Percentiles rank a stretch among this genome's conserved stretches.
phyloP scores from a whole-genome alignment of 2,113 vertebrate genomes.

The Heteronetta atricapilla region DNA sequence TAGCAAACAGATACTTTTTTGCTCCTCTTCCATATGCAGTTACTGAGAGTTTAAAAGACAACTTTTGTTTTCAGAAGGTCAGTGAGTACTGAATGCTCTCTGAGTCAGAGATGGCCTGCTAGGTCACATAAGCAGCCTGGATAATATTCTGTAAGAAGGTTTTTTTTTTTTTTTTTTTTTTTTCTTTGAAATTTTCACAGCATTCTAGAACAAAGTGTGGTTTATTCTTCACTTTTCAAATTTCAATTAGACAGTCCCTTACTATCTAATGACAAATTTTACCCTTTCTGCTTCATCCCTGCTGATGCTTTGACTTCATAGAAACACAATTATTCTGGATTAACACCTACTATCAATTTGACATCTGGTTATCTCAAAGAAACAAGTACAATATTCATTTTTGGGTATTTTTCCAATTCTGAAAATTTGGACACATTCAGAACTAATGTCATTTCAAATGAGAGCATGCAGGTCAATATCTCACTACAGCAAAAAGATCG shows the following conservation, averaged over 20 bases:
- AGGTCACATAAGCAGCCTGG: neutral
- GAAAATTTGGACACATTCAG: neutral
- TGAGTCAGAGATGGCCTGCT: neutral
- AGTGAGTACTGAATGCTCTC: neutral
- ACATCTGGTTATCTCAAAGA: neutral
- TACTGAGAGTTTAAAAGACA: neutral
- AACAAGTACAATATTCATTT: neutral
- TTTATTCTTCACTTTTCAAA: neutral
- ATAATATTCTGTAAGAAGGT: neutral
- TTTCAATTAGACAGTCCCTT: neutral
- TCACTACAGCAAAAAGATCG: neutral
- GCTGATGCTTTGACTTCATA: neutral
- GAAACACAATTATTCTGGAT: neutral
- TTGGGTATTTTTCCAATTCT: neutral
- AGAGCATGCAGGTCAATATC: neutral
- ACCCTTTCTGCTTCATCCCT: neutral
- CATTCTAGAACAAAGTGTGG: neutral
- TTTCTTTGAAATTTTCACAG: neutral
- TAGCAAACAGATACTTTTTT: neutral
- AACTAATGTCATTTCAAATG: neutral
- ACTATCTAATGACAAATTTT: neutral
- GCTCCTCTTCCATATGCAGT: neutral
- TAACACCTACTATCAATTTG: neutral
- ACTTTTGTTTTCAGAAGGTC: neutral
- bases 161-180: neutral